A percentile compares a stretch with the other conserved stretches of the same genome.
phyloP scores from a whole-genome alignment of 2,888 invertebrate species.

The Clanis bilineata region DNA sequence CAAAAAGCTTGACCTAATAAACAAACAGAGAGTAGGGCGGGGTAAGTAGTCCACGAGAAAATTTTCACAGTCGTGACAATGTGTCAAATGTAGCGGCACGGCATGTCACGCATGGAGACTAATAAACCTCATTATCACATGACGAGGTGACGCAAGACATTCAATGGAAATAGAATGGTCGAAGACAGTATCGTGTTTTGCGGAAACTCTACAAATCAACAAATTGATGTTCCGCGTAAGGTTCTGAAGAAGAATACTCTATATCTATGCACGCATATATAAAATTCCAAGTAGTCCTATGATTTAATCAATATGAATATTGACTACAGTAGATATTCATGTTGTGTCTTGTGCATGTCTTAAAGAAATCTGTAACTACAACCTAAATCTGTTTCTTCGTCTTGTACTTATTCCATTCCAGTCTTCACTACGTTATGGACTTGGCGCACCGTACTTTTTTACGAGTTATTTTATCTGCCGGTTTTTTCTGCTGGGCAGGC shows the following conservation, averaged over 20 bases:
- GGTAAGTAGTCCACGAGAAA: constrained; percentile 53
- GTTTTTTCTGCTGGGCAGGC: too few species aligned
- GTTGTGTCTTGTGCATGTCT: too few species aligned
- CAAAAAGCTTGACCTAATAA: constrained; percentile 26
- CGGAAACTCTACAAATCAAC: constrained; percentile 46
- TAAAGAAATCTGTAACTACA: too few species aligned
- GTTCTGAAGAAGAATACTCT: constrained; percentile 29
- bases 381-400: too few species aligned
- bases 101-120: constrained; percentile 50
- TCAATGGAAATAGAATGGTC: constrained; percentile 11
- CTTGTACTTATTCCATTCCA: too few species aligned
- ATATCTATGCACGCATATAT: constrained; percentile 24
- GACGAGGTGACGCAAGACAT: constrained; percentile 44
- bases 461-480: too few species aligned
- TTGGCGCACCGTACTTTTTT: too few species aligned
- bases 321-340: too few species aligned
- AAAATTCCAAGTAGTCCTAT: constrained; percentile 7
- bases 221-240: constrained; percentile 50
- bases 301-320: background rate
- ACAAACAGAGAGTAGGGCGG: constrained; percentile 33
- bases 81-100: constrained; percentile 46
- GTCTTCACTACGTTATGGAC: too few species aligned
- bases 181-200: constrained; percentile 14
- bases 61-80: constrained; percentile 56
- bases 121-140: constrained; percentile 58